Conservation (phyloP, 2,888 invertebrate genomes). For the Pollenia labialis region DNA sequence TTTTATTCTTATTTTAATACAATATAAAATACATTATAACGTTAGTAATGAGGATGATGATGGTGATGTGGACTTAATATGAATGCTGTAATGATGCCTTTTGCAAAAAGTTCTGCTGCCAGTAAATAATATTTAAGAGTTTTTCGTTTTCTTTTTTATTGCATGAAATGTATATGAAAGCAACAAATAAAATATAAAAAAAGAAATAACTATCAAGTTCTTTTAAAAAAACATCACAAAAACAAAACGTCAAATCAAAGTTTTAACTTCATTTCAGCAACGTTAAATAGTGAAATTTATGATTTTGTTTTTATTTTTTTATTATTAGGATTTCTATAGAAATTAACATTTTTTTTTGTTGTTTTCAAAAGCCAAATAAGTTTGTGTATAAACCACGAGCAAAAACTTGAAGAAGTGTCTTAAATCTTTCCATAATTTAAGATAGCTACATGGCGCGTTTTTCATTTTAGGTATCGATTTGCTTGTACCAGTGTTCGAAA, state of each 20-base stretch:
- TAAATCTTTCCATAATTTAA: too few relatives aligned
- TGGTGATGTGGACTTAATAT: slow-evolving; percentile 15
- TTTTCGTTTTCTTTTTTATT: background rate
- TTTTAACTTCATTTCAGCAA: slow-evolving; percentile 7
- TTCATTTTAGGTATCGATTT: too few relatives aligned
- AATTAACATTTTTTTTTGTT: background rate
- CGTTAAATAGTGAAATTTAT: background rate
- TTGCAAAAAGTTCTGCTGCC: background rate
- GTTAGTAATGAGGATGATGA: slow-evolving; percentile 2
- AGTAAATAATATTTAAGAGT: slow-evolving; percentile 1
- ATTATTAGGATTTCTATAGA: background rate
- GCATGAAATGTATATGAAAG: slow-evolving; percentile 8
- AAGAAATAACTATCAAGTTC: slow-evolving; percentile 19
- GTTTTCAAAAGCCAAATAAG: background rate
- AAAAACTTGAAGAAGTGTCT: too few relatives aligned
- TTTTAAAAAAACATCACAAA: slow-evolving; percentile 19
- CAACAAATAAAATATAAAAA: slow-evolving; percentile 10
- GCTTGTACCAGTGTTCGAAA: too few relatives aligned
- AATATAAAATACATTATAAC: slow-evolving; percentile 19
- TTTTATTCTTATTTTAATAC: slow-evolving; percentile 28
- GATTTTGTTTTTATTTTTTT: background rate
- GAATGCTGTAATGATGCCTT: slow-evolving; percentile 1
- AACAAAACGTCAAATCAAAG: background rate
- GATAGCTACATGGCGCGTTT: too few relatives aligned
- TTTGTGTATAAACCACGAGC: too few relatives aligned